Percentiles rank a stretch among this genome's conserved stretches.
Conservation (phyloP, 2,888 invertebrate species). For the Ennomos quercinarius region DNA sequence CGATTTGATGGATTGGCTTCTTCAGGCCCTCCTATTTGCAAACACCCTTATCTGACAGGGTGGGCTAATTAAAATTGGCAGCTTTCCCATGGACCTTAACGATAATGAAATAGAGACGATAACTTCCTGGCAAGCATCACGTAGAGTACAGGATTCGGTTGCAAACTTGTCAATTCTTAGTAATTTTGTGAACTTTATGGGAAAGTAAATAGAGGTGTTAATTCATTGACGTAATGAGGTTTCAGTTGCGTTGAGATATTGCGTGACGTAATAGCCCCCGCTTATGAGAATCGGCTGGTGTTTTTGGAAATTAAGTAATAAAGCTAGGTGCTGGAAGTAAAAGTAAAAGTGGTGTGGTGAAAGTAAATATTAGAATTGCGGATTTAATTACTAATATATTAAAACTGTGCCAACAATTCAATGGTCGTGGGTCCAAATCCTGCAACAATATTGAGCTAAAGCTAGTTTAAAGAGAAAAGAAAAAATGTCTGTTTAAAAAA, state of each 20-base stretch:
- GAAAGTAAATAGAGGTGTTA: slow-evolving; percentile 8
- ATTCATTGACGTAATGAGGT: not conserved
- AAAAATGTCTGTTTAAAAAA: slow-evolving; percentile 6
- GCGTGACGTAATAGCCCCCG: slow-evolving; percentile 32
- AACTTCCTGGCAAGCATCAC: slow-evolving; percentile 19
- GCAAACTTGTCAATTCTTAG: slow-evolving; percentile 11
- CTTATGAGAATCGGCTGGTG: slow-evolving; percentile 32
- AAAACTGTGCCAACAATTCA: too few relatives aligned
- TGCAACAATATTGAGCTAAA: too few relatives aligned
- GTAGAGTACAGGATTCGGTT: slow-evolving; percentile 1
- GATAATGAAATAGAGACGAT: slow-evolving; percentile 37
- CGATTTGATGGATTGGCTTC: slow-evolving; percentile 86
- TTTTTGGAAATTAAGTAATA: slow-evolving; percentile 36
- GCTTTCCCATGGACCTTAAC: slow-evolving; percentile 42
- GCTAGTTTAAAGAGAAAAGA: too few relatives aligned
- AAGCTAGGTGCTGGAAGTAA: slow-evolving; percentile 34
- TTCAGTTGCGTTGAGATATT: slow-evolving; percentile 8
- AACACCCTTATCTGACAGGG: slow-evolving; percentile 79
- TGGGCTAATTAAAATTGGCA: slow-evolving; percentile 83
- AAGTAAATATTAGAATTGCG: too few relatives aligned
- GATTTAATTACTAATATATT: too few relatives aligned
- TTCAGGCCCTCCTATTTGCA: slow-evolving; percentile 83
- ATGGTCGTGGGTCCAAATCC: too few relatives aligned
- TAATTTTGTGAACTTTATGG: slow-evolving; percentile 12
- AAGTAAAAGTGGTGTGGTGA: too few relatives aligned